Evolutionary conservation across 1,140 invertebrate species (phyloP).

Genomic region (Nixonia krombeini): DNA sequence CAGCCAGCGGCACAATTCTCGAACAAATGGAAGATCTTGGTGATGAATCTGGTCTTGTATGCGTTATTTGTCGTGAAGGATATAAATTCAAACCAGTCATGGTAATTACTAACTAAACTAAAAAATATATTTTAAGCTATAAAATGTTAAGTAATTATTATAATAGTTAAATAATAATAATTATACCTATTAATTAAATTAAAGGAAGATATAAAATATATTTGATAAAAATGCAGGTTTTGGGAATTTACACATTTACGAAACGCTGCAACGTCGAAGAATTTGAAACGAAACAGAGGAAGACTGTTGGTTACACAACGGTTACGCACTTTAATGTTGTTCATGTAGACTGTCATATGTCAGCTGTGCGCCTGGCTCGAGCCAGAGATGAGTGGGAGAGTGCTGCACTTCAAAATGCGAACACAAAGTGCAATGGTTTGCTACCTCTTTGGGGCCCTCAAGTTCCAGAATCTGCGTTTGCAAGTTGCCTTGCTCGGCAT

Average conservation of each 20-base stretch:
- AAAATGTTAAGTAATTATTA: neutral
- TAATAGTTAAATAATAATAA: neutral
- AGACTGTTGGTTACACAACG: constrained; percentile 90
- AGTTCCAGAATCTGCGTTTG: constrained; percentile 95
- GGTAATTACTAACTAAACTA: no score
- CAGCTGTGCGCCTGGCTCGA: constrained; percentile 84
- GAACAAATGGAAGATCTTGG: constrained; percentile 96
- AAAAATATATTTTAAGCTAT: neutral
- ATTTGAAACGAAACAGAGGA: constrained; percentile 87
- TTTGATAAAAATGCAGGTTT: constrained; percentile 73
- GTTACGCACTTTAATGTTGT: constrained; percentile 99
- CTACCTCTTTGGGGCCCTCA: constrained; percentile 96
- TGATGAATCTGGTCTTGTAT: constrained; percentile 95
- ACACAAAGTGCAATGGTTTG: constrained; percentile 96
- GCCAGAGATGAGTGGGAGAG: constrained; percentile 97
- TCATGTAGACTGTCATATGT: constrained; percentile 98
- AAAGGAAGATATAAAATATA: no score
- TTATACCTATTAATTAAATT: neutral
- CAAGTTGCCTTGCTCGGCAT: constrained; percentile 91
- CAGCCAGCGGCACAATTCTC: constrained; percentile 89
- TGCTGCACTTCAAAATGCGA: constrained; percentile 96
- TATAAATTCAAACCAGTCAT: constrained; percentile 95
- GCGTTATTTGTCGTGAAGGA: constrained; percentile 98
- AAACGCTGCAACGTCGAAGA: constrained; percentile 97
- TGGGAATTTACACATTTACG: constrained; percentile 97